phyloP scores from a whole-genome alignment of 1,140 invertebrate genomes.

The Nebria ingens region DNA sequence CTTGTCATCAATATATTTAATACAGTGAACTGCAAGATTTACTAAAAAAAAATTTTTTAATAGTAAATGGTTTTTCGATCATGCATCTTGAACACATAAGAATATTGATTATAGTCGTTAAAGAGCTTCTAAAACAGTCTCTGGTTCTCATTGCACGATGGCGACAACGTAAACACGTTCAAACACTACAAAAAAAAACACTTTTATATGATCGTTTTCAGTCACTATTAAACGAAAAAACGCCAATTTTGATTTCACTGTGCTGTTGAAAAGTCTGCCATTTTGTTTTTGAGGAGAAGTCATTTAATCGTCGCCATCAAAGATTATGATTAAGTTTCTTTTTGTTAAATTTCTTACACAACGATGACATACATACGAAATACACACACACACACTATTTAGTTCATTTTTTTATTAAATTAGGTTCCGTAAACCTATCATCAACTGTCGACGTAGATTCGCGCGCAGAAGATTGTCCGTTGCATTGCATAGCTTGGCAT shows the following conservation, averaged over 20 bases:
- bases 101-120: neutral
- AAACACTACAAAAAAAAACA: too few species aligned
- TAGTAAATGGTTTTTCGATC: neutral
- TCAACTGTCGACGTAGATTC: neutral
- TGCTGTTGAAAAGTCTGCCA: too few species aligned
- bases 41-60: too few species aligned
- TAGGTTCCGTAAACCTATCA: too few species aligned
- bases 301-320: too few species aligned
- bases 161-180: too few species aligned
- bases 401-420: neutral
- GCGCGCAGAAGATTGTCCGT: neutral
- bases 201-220: too few species aligned
- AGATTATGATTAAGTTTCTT: too few species aligned
- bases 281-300: too few species aligned
- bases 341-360: neutral
- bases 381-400: neutral
- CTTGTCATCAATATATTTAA: neutral
- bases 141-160: neutral
- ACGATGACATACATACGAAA: neutral
- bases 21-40: too few species aligned
- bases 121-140: neutral
- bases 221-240: too few species aligned
- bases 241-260: too few species aligned
- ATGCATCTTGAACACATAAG: neutral
- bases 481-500: conserved; percentile 4